phyloP scores from a whole-genome alignment of 1,140 invertebrate species.

The Nymphalis io region DNA sequence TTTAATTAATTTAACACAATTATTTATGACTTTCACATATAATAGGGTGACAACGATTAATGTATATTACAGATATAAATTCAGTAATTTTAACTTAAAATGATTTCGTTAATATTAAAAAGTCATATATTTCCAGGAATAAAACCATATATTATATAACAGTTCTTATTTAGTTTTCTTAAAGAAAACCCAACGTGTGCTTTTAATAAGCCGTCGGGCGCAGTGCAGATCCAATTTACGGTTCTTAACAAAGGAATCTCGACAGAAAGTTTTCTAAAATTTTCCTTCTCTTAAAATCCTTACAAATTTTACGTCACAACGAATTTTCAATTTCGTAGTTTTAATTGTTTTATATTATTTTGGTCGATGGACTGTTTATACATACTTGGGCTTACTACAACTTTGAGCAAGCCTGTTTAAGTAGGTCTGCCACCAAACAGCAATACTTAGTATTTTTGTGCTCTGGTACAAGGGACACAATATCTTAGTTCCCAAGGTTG shows the following conservation, averaged over 20 bases:
- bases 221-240: constrained; percentile 34
- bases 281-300: not conserved
- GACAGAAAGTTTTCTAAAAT: constrained; percentile 7
- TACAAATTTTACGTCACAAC: not conserved
- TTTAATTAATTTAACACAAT: not conserved
- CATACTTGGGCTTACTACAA: no score
- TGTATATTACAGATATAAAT: not conserved
- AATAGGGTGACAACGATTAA: constrained; percentile 3
- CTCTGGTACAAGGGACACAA: no score
- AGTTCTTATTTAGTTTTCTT: not conserved
- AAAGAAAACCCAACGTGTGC: not conserved
- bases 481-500: no score
- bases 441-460: no score
- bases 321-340: constrained; percentile 4
- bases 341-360: not conserved
- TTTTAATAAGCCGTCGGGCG: constrained; percentile 9
- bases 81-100: not conserved
- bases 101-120: not conserved
- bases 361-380: no score
- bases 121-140: not conserved
- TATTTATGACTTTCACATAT: not conserved
- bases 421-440: no score
- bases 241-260: constrained; percentile 18
- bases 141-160: not conserved
- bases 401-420: no score